Conservation (phyloP, 2,113 vertebrate species). For the Grammomys dolichurus region DNA sequence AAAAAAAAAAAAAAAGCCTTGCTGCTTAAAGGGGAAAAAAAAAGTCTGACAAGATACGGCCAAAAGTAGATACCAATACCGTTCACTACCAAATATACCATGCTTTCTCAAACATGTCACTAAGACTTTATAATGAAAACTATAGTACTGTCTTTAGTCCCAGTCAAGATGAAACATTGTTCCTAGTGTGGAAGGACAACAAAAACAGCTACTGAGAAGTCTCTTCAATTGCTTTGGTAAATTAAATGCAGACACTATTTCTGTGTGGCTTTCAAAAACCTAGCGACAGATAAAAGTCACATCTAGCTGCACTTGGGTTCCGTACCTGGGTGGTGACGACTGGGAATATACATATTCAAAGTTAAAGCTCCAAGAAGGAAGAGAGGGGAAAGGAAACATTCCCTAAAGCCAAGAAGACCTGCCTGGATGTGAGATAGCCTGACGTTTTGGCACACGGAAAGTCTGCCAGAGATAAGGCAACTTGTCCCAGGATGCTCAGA, state of each 20-base stretch:
- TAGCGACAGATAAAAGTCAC: constrained; percentile 13
- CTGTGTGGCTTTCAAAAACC: constrained; percentile 47
- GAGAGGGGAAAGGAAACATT: neutral
- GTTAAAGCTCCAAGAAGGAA: neutral
- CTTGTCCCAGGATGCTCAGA: constrained; percentile 33
- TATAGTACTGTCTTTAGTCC: neutral
- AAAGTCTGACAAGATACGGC: neutral
- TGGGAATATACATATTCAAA: neutral
- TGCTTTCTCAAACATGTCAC: neutral
- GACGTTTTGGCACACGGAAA: neutral
- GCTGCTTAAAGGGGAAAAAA: constrained; percentile 15
- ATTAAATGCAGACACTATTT: constrained; percentile 37
- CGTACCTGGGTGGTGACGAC: neutral
- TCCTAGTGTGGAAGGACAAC: neutral
- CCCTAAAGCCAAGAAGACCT: neutral
- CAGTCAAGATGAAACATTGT: constrained; percentile 36
- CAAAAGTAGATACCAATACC: constrained; percentile 12
- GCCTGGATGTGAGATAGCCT: neutral
- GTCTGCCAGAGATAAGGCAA: neutral
- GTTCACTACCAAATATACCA: neutral
- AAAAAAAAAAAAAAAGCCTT: neutral
- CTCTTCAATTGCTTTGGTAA: constrained; percentile 3
- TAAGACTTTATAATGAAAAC: constrained; percentile 58
- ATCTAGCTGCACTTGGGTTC: neutral
- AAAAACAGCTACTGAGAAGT: neutral